These are phyloP conservation scores for Tretioscincus oriximinensis DNA, from an alignment of 2,113 vertebrate genomes.

Conservation along the genomic window DNA sequence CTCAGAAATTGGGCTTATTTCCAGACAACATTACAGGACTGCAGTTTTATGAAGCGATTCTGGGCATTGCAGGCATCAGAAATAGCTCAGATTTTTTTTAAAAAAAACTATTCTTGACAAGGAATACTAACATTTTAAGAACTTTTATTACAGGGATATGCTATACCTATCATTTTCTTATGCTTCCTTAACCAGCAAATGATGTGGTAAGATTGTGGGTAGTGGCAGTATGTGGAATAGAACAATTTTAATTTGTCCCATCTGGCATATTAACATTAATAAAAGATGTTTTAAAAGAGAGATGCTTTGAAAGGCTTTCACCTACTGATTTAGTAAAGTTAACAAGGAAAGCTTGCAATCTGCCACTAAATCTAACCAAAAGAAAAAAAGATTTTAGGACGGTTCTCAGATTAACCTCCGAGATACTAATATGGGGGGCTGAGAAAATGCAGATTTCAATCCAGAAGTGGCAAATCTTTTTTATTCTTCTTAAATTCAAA, in stretches of 20 bases:
- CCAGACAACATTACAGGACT: slow-evolving; percentile 2
- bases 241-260: slow-evolving; percentile 82
- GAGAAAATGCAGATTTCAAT: slow-evolving; percentile 65
- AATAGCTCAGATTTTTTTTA: background rate
- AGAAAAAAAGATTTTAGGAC: slow-evolving; percentile 66
- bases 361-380: slow-evolving; percentile 76
- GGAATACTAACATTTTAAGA: slow-evolving; percentile 58
- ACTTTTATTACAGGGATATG: slow-evolving; percentile 62
- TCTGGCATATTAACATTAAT: slow-evolving; percentile 84
- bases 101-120: slow-evolving; percentile 42
- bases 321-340: slow-evolving; percentile 82
- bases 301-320: slow-evolving; percentile 79
- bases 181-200: slow-evolving; percentile 76
- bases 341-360: slow-evolving; percentile 80
- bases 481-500: background rate
- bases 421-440: slow-evolving; percentile 55
- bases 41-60: background rate
- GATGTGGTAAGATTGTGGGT: slow-evolving; percentile 79
- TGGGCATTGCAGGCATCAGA: background rate
- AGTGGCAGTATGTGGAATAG: slow-evolving; percentile 77
- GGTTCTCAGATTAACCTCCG: slow-evolving; percentile 72
- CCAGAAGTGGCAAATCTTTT: slow-evolving; percentile 60
- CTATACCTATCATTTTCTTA: slow-evolving; percentile 73
- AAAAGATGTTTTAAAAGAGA: slow-evolving; percentile 78
- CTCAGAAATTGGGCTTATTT: background rate